Percentiles rank a stretch among this genome's conserved stretches.
These are phyloP conservation scores for Micromesistius poutassou DNA, from an alignment of 2,797 vertebrate genomes.

Conservation along the genomic window DNA sequence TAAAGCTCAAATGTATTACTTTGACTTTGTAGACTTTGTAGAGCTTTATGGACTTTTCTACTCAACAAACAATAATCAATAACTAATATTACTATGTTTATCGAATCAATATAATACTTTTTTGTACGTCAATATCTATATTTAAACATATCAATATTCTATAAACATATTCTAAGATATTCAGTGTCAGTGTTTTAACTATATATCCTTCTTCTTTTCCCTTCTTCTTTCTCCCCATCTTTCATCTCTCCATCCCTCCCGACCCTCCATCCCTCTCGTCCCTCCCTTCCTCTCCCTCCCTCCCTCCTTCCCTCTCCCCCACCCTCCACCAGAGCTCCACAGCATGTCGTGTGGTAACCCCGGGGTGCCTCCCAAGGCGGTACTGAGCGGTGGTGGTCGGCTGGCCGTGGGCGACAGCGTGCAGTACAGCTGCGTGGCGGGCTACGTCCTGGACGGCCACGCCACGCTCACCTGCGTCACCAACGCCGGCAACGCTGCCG, in stretches of 20 bases:
- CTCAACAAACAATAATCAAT: neutral
- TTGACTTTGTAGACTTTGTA: neutral
- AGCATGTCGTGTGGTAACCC: constrained; percentile 69
- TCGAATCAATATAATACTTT: too few species aligned
- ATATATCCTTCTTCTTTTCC: neutral
- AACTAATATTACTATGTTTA: too few species aligned
- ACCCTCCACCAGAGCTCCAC: constrained; percentile 57
- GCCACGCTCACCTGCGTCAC: constrained; percentile 67
- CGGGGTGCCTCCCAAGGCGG: constrained; percentile 65
- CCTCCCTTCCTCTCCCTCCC: constrained; percentile 12
- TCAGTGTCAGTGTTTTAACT: neutral
- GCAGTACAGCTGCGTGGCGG: constrained; percentile 65
- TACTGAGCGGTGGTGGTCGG: constrained; percentile 54
- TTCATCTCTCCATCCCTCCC: too few species aligned
- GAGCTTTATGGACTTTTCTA: neutral
- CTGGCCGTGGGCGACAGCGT: constrained; percentile 63
- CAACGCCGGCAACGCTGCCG: constrained; percentile 64
- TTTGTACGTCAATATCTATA: too few species aligned
- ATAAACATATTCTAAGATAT: neutral
- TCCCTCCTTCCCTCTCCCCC: neutral
- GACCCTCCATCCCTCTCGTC: neutral
- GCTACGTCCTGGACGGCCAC: constrained; percentile 68
- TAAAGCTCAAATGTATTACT: neutral
- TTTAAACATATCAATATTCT: too few species aligned
- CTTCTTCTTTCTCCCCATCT: too few species aligned